These are phyloP conservation scores for Anabas testudineus DNA, from an alignment of 2,797 vertebrate genomes.

Conservation along the genomic window DNA sequence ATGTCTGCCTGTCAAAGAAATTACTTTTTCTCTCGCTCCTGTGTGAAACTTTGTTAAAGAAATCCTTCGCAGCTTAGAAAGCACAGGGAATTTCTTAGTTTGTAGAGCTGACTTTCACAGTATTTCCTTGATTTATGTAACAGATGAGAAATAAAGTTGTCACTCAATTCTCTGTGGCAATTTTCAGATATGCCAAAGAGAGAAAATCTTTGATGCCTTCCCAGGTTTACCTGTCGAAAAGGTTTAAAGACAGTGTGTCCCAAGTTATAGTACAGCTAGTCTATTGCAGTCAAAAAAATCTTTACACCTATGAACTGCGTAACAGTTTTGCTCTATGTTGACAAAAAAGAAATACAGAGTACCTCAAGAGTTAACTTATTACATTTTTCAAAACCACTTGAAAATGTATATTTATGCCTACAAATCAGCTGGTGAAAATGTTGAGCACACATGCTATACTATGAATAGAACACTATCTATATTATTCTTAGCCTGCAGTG, in stretches of 20 bases:
- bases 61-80: slow-evolving; percentile 77
- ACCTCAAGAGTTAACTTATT: slow-evolving; percentile 53
- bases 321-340: slow-evolving; percentile 38
- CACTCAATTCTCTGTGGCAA: slow-evolving; percentile 82
- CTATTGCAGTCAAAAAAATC: slow-evolving; percentile 59
- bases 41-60: slow-evolving; percentile 82
- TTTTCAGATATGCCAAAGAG: slow-evolving; percentile 77
- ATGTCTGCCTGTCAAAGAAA: slow-evolving; percentile 85
- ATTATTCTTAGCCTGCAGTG: slow-evolving; percentile 27
- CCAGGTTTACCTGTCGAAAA: slow-evolving; percentile 75
- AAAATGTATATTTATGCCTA: slow-evolving; percentile 55
- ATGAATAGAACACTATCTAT: slow-evolving; percentile 22
- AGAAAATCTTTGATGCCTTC: slow-evolving; percentile 79
- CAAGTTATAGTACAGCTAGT: slow-evolving; percentile 61
- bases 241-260: slow-evolving; percentile 70
- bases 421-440: slow-evolving; percentile 42
- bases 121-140: slow-evolving; percentile 81
- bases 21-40: slow-evolving; percentile 79
- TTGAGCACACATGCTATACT: slow-evolving; percentile 26
- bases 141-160: slow-evolving; percentile 85
- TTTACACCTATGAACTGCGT: slow-evolving; percentile 64
- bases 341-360: slow-evolving; percentile 48
- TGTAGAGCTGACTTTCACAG: slow-evolving; percentile 78
- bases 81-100: slow-evolving; percentile 79
- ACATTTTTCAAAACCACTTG: slow-evolving; percentile 44